phyloP scores from a whole-genome alignment of 2,797 vertebrate genomes.

The Bufotes viridis region DNA sequence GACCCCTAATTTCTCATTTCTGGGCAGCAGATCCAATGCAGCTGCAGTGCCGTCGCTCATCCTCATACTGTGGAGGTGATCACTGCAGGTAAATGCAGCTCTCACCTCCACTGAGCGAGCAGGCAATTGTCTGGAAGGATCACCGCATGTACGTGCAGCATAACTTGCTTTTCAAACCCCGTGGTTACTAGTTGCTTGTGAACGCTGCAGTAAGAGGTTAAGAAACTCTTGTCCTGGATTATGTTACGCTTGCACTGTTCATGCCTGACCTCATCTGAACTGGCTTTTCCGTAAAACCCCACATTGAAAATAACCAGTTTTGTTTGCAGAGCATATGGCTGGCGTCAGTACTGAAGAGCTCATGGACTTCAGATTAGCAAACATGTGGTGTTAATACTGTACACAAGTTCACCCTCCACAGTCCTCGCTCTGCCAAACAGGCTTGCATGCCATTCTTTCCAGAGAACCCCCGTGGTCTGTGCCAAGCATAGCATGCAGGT shows the following conservation, averaged over 20 bases:
- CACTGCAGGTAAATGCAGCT: no score
- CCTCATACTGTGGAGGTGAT: no score
- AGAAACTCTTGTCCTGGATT: background rate
- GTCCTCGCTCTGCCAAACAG: background rate
- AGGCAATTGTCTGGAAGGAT: no score
- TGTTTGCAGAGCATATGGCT: conserved; percentile 24
- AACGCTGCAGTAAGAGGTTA: background rate
- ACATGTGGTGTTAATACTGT: conserved; percentile 13
- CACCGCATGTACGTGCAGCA: no score
- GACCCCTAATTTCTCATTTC: no score
- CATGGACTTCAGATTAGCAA: conserved; percentile 22
- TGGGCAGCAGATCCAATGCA: no score
- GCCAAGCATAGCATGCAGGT: background rate
- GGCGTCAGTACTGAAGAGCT: conserved; percentile 2
- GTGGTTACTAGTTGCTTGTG: background rate
- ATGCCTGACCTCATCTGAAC: conserved; percentile 38
- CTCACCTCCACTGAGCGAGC: no score
- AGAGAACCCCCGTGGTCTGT: background rate
- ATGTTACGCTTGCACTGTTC: background rate
- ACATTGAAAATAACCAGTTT: conserved; percentile 23
- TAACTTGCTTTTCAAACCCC: background rate
- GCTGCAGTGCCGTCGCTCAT: no score
- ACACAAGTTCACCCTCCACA: conserved; percentile 5
- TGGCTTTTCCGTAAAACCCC: background rate
- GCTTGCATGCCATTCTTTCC: background rate